A percentile compares a stretch with the other conserved stretches of the same genome.
Evolutionary conservation across 2,888 invertebrate genomes (phyloP).

Genomic region (Chromoteleia sp.): DNA sequence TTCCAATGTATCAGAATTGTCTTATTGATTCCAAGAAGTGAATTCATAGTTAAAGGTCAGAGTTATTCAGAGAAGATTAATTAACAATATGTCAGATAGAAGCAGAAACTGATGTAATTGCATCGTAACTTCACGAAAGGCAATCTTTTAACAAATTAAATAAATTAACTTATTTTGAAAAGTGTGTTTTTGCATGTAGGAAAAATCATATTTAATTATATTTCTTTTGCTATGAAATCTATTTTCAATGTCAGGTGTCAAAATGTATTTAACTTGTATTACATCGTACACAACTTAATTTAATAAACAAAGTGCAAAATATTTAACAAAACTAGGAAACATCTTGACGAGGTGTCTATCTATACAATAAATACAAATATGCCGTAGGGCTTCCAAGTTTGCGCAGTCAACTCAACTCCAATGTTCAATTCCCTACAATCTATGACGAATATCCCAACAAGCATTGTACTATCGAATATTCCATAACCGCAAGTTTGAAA

Average conservation of each 20-base stretch:
- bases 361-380: constrained; percentile 25
- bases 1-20: too few species aligned
- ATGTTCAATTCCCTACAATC: constrained; percentile 27
- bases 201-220: too few species aligned
- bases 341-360: constrained; percentile 25
- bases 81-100: too few species aligned
- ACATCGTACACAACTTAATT: not conserved
- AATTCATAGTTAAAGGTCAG: too few species aligned
- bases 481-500: constrained; percentile 14
- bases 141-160: too few species aligned
- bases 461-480: constrained; percentile 19
- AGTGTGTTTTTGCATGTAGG: too few species aligned
- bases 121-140: too few species aligned
- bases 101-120: too few species aligned
- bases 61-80: too few species aligned
- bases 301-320: constrained; percentile 13
- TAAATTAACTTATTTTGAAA: too few species aligned
- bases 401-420: constrained; percentile 36
- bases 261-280: not conserved
- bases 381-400: constrained; percentile 34
- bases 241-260: not conserved
- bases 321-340: constrained; percentile 29
- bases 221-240: too few species aligned
- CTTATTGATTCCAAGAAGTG: too few species aligned
- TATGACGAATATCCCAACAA: constrained; percentile 28